These are phyloP conservation scores for Syngnathus scovelli DNA, from an alignment of 2,113 vertebrate genomes.

Conservation along the genomic window DNA sequence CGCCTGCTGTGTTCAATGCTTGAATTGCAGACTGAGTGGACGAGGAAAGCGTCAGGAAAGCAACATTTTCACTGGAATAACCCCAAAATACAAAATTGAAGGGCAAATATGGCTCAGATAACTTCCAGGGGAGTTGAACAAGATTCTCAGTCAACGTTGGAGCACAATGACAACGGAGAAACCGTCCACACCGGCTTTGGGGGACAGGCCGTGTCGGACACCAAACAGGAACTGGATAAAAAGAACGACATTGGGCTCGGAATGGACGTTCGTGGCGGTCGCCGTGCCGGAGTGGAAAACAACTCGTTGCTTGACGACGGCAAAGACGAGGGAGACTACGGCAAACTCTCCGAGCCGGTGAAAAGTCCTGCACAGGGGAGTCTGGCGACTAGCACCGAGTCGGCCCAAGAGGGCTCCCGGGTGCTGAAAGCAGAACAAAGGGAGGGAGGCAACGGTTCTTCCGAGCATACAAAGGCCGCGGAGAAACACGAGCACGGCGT, in stretches of 20 bases:
- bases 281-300: conserved; percentile 13
- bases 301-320: background rate
- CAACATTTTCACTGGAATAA: conserved; percentile 32
- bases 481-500: conserved; percentile 47
- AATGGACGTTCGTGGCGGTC: conserved; percentile 48
- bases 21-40: conserved; percentile 30
- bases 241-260: conserved; percentile 43
- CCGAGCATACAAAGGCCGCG: conserved; percentile 46
- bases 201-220: conserved; percentile 59
- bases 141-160: conserved; percentile 31
- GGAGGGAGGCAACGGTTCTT: conserved; percentile 58
- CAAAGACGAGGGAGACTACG: background rate
- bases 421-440: conserved; percentile 70
- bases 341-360: conserved; percentile 35
- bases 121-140: conserved; percentile 43
- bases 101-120: conserved; percentile 57
- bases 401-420: conserved; percentile 56
- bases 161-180: conserved; percentile 24
- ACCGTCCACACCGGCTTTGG: conserved; percentile 34
- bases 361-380: conserved; percentile 54
- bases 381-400: conserved; percentile 44
- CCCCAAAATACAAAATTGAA: background rate
- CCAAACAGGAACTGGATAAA: conserved; percentile 66
- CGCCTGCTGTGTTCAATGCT: conserved; percentile 44
- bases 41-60: conserved; percentile 20